Base-by-base conservation (phyloP, 23 tunicate genomes). In the Botrylloides violaceus region DNA sequence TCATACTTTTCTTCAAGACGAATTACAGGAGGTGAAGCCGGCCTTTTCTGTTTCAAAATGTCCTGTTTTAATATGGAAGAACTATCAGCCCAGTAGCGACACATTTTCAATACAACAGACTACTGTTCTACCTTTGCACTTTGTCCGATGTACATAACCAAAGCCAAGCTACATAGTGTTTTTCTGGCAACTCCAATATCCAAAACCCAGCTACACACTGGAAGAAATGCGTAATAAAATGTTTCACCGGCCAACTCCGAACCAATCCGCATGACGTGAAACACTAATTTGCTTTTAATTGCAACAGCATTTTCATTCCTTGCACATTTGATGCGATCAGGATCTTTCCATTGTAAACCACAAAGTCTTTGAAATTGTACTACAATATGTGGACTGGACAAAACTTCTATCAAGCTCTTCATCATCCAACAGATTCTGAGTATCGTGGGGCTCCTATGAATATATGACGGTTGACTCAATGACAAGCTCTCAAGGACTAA, bases 141-240 rank as follows among this genome's bases (percentile, higher is more conserved):
- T 79, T 90, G 90, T 29, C 97, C 97, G 50, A 90, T 59, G 47
- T 61, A 83, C 97, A 90, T 83, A 22, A 70, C 65, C 58, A 70
- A 2, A 20, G 90, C 66, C 31, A 90, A 53, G 70, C 66, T 77
- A 4, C 76, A 33, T 7, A 83, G 33, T n/a, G 79, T 81, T 33
- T 82, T 61, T 79, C 97, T 75, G 24, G 97, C 81, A 18, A 90
- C 58, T 25, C 60, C 65, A 23, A 83, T 34, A 24, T 83, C 81
- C 37, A 90, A 78, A 35, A 83, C 23, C 90, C 90, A 83, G 29
- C 85, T 61, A 75, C 85, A 83, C 0, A 87, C 78, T 29, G 97
- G 90, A 35, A 78, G 86, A 73, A 83, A 90, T 26, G 74, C 43
- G 70, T 83, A 76, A 56, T 90, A 90, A 55, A 90, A 90, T 4